Evolutionary conservation across 1,140 invertebrate species (phyloP), one percentile per base, ranked within the genome.

Genomic region (Trypoxylus dichotomus): DNA sequence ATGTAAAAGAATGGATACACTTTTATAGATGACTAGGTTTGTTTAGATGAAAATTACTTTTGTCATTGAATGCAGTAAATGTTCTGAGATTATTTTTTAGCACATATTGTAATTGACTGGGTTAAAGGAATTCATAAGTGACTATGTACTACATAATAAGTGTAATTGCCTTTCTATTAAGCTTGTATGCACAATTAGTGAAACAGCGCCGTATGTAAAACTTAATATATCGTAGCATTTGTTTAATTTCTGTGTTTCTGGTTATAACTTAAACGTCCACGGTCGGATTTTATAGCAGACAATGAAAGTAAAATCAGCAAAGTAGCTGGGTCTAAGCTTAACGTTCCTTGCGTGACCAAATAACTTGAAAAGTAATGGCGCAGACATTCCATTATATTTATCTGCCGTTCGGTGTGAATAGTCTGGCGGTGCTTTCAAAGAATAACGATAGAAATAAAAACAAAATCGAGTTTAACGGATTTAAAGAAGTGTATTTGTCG

Each of bases 231-330:
- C 24, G 24, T 24, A 68, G 27, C 60, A 68, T 21, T 68, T 25
- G 60, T 68, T 68, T 68, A 68, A 68, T 68, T 68, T 68, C 60
- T 24, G 27, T 29, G 60, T 68, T 29, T 68, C 2, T 29, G 24
- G 60, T 24, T 29, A 68, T 68, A 68, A 68, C 60, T 68, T 68
- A 68, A 24, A 68, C 60, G 60, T 68, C 21, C 27, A 24, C 21
- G 60, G 60, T 68, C 60, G 11, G 24, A 24, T 68, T 68, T 68
- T 68, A 68, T 68, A 27, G 24, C 60, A 24, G 60, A 10, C 60
- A 68, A 68, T 68, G 60, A 68, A 68, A 68, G 60, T 68, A 68
- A 68, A 68, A 68, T 68, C 60, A 27, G 27, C 60, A 68, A 27
- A 68, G 27, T 68, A 24, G 60, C 60, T 27, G 24, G 60, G 24